Evolutionary conservation across 1,140 invertebrate genomes (phyloP), one percentile per base, ranked within the genome.

Genomic region (Nixonia krombeini): DNA sequence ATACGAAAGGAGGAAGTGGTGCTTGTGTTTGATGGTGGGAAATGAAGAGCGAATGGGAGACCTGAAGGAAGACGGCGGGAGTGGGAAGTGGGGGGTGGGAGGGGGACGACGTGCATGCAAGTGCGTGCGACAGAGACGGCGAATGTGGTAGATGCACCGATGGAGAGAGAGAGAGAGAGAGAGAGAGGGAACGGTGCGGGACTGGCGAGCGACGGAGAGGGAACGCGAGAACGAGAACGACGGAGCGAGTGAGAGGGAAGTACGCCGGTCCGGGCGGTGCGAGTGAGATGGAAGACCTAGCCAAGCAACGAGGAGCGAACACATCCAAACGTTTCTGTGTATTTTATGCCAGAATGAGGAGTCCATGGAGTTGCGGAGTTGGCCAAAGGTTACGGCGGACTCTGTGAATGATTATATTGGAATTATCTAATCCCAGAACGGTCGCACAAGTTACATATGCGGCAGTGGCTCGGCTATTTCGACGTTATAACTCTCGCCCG

Each of bases 361-460:
- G 72, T 75, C 47, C 51, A 55, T 67, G 41, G 52, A 59, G 62
- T 61, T 71, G 67, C 35, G 45, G 29, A 69, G 41, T 66, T 67
- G 77, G 68, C 74, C 74, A 80, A 74, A 79, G 76, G 76, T 77
- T 70, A 72, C 62, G 52, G 56, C 37, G 71, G 53, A 37, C 42
- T 51, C 67, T 57, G 52, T 44, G 69, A 67, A 65, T 72, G 65
- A 62, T 57, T 77, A 72, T 76, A 76, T 78, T 76, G 74, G 73
- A 79, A 79, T 79, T 76, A 78, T 73, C 59, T 75, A 74, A 76
- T 76, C 66, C 69, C 67, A 53, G 57, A 51, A 21, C 21, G 21
- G 6, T 21, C 21, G 6, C 21, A 21, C 21, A 21, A 21, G 6
- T 21, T 21, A 21, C 21, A 21, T n/a, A n/a, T n/a, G n/a, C n/a